Conservation (phyloP, 2,113 vertebrate species). For the Agelaius phoeniceus region DNA sequence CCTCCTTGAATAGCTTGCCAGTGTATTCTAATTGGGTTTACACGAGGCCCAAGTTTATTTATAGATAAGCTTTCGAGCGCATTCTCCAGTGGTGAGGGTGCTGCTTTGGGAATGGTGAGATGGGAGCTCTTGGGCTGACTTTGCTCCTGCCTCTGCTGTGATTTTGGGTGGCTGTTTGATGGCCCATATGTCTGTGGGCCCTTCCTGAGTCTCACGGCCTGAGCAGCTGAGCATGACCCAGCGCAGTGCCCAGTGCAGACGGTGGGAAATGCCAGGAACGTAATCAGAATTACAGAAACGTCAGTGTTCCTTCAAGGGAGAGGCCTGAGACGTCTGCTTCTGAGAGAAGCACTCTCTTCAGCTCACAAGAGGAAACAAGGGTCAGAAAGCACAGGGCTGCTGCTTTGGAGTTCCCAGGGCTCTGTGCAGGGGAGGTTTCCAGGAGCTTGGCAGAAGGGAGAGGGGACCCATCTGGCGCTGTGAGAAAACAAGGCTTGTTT, state of each 20-base stretch:
- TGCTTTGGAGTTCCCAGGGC: neutral
- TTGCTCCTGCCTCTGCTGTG: neutral
- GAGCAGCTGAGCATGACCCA: neutral
- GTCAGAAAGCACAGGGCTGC: neutral
- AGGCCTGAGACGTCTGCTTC: neutral
- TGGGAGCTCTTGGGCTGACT: neutral
- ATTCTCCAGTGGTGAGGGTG: neutral
- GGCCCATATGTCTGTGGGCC: neutral
- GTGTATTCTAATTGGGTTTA: slow-evolving; percentile 30
- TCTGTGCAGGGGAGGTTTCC: neutral
- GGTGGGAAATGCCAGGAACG: neutral
- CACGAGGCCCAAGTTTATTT: neutral
- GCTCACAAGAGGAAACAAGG: neutral
- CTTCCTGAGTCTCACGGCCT: neutral
- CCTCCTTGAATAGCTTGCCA: slow-evolving; percentile 22
- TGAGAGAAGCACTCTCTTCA: neutral
- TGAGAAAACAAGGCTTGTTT: neutral
- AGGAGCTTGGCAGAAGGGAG: neutral
- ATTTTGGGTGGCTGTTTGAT: neutral
- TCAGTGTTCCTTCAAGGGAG: neutral
- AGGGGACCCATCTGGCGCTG: neutral
- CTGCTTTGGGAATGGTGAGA: accelerated
- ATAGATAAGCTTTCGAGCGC: neutral
- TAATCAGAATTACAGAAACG: neutral
- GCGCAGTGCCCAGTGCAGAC: accelerated